phyloP scores from a whole-genome alignment of 2,888 invertebrate genomes.

The Biston betularia region DNA sequence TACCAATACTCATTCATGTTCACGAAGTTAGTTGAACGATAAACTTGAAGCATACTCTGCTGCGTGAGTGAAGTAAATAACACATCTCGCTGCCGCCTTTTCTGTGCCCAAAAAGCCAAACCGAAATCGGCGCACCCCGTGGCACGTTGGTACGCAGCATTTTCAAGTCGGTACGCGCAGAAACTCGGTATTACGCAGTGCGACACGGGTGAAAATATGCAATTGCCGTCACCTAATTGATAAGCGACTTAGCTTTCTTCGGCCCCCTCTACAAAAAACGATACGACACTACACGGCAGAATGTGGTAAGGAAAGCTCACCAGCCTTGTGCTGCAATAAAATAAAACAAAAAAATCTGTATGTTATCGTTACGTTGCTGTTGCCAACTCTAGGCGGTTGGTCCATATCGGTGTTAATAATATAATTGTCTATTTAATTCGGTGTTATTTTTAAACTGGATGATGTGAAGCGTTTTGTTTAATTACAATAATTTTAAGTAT shows the following conservation, averaged over 20 bases:
- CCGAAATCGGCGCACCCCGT: no score
- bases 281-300: conserved; percentile 2
- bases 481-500: conserved; percentile 15
- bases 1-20: no score
- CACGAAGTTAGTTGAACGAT: no score
- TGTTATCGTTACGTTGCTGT: conserved; percentile 13
- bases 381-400: conserved; percentile 16
- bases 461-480: conserved; percentile 21
- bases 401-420: conserved; percentile 35
- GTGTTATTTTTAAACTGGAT: conserved; percentile 22
- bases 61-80: no score
- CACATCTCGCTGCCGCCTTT: no score
- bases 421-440: conserved; percentile 23
- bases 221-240: no score
- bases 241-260: background rate
- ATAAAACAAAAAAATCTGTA: conserved; percentile 5
- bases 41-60: no score
- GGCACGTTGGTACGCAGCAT: no score
- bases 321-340: conserved; percentile 20
- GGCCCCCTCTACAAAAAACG: background rate
- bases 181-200: no score
- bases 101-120: no score
- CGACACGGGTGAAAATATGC: no score
- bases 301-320: background rate
- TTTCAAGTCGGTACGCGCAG: no score